Percentiles rank a stretch among this genome's conserved stretches.
Conservation (phyloP, 2,113 vertebrate genomes). For the Menura novaehollandiae region DNA sequence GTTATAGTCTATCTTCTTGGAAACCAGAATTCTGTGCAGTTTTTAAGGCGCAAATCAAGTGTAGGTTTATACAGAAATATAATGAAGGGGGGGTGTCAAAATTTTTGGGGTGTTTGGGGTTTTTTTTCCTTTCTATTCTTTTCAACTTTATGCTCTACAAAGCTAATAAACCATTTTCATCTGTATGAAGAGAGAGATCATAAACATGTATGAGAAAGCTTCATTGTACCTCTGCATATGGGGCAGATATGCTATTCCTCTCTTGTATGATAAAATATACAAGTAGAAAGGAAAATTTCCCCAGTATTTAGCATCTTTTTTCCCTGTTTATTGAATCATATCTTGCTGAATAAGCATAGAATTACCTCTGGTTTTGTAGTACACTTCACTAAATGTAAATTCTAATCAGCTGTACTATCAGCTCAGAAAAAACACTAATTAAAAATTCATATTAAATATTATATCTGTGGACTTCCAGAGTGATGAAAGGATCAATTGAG, state of each 20-base stretch:
- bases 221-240: neutral
- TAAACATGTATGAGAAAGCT: neutral
- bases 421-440: neutral
- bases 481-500: neutral
- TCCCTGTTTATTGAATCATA: neutral
- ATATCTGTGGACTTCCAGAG: neutral
- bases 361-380: neutral
- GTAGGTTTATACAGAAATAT: neutral
- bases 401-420: neutral
- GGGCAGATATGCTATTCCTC: neutral
- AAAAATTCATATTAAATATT: neutral
- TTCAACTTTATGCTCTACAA: neutral
- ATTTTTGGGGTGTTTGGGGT: rapidly evolving
- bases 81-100: neutral
- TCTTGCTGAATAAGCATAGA: neutral
- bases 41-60: neutral
- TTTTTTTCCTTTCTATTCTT: neutral
- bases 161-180: neutral
- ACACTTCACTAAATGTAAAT: neutral
- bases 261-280: neutral
- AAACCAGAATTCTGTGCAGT: neutral
- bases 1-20: neutral
- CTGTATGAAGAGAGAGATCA: neutral
- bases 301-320: neutral
- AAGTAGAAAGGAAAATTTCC: neutral